phyloP scores from a whole-genome alignment of 1,140 invertebrate genomes.

The Apis florea region DNA sequence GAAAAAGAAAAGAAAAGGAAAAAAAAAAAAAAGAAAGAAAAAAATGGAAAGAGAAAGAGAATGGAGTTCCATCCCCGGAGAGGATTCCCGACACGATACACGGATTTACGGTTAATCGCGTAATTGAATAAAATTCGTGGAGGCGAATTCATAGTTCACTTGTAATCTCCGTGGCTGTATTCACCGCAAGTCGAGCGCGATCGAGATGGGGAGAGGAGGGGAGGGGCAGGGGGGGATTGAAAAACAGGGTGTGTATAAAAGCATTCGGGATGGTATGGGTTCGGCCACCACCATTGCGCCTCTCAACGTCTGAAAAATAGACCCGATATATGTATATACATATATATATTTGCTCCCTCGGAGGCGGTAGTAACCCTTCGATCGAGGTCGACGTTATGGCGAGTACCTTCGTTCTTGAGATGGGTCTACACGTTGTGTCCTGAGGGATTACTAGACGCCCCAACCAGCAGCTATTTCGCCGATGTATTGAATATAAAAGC shows the following conservation, averaged over 20 bases:
- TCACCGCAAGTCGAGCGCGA: constrained; percentile 32
- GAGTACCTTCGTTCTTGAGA: constrained; percentile 52
- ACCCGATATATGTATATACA: constrained; percentile 63
- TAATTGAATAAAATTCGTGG: constrained; percentile 39
- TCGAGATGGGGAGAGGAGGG: constrained; percentile 11
- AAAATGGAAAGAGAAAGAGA: too few relatives aligned
- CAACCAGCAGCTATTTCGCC: constrained; percentile 61
- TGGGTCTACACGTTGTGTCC: constrained; percentile 67
- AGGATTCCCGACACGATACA: neutral
- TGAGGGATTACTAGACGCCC: constrained; percentile 73
- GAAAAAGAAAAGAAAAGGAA: neutral
- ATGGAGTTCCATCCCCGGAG: neutral
- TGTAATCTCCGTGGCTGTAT: constrained; percentile 30
- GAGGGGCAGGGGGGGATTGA: neutral
- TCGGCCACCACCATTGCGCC: constrained; percentile 10
- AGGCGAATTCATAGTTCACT: constrained; percentile 33
- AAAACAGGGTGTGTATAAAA: constrained; percentile 18
- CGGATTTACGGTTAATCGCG: constrained; percentile 35
- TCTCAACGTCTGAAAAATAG: constrained; percentile 70
- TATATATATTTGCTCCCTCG: constrained; percentile 59
- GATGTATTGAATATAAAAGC: constrained; percentile 80
- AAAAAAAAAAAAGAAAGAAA: neutral
- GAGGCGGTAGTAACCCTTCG: constrained; percentile 70
- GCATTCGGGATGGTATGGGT: constrained; percentile 37
- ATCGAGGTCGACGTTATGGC: constrained; percentile 66